phyloP scores from a whole-genome alignment of 2,113 vertebrate genomes.

The Rhombomys opimus region DNA sequence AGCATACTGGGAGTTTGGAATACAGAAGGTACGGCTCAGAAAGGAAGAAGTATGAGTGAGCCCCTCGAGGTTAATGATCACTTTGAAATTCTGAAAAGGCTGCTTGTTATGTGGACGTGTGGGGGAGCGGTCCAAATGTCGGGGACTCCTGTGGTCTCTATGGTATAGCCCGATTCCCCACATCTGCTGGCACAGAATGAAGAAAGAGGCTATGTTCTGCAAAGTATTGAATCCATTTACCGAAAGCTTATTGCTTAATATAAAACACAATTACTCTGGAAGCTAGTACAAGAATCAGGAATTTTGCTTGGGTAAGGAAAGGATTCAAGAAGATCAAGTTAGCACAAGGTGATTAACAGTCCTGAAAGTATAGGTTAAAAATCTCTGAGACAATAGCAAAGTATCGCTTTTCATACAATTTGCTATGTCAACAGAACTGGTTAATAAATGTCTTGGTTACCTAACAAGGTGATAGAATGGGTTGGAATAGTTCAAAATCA shows the following conservation, averaged over 20 bases:
- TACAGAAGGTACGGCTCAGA: not conserved
- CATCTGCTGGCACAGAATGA: not conserved
- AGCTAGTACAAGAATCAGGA: not conserved
- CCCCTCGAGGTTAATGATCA: not conserved
- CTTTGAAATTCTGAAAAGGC: constrained; percentile 33
- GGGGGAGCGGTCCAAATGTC: not conserved
- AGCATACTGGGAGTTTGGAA: not conserved
- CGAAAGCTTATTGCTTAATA: not conserved
- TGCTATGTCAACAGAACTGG: not conserved
- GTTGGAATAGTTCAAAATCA: not conserved
- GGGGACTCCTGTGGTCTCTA: not conserved
- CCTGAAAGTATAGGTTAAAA: not conserved
- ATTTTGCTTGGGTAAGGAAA: not conserved
- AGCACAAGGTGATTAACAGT: not conserved
- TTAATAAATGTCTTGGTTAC: not conserved
- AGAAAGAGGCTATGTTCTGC: not conserved
- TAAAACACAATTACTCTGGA: constrained; percentile 3
- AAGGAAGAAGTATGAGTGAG: constrained; percentile 31
- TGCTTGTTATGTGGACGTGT: not conserved
- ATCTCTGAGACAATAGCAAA: not conserved
- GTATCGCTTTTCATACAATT: not conserved
- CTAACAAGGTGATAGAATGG: not conserved
- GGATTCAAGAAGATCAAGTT: not conserved
- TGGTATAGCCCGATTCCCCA: not conserved
- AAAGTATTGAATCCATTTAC: not conserved